phyloP scores from a whole-genome alignment of 2,113 vertebrate species.

The Sclerurus mexicanus region DNA sequence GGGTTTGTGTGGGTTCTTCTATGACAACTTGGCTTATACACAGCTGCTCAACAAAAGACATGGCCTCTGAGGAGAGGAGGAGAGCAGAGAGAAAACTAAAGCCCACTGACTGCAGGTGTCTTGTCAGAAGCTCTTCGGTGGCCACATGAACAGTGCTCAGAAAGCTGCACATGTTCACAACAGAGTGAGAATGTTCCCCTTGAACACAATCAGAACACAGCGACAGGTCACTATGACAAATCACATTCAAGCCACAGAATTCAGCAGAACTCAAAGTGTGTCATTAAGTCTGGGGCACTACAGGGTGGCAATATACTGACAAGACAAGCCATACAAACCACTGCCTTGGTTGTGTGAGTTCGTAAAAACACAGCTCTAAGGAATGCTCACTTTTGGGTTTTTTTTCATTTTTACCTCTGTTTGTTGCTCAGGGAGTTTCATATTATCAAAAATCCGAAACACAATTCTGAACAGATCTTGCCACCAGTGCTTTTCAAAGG shows the following conservation, averaged over 20 bases:
- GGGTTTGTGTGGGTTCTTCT: background rate
- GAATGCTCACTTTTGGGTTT: background rate
- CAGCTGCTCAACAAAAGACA: background rate
- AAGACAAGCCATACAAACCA: background rate
- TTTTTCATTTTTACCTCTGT: slow-evolving; percentile 82
- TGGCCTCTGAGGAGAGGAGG: background rate
- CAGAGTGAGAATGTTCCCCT: background rate
- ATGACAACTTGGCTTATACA: background rate
- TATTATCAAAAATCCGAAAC: slow-evolving; percentile 98
- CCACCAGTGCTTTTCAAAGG: slow-evolving; percentile 98
- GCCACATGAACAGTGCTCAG: background rate
- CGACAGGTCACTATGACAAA: background rate
- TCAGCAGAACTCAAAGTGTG: fast-evolving
- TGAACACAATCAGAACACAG: background rate
- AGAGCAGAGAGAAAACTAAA: background rate
- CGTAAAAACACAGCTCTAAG: background rate
- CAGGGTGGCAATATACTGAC: background rate
- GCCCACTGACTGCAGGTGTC: background rate
- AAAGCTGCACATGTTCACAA: background rate
- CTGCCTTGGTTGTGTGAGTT: background rate
- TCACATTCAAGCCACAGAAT: background rate
- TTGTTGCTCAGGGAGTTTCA: slow-evolving; percentile 97
- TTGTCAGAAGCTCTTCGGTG: background rate
- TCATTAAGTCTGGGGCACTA: background rate
- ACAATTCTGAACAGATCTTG: slow-evolving; percentile 97